Percentiles rank a stretch among this genome's conserved stretches.
Conservation (phyloP, 2,797 vertebrate species). For the Helostoma temminkii region DNA sequence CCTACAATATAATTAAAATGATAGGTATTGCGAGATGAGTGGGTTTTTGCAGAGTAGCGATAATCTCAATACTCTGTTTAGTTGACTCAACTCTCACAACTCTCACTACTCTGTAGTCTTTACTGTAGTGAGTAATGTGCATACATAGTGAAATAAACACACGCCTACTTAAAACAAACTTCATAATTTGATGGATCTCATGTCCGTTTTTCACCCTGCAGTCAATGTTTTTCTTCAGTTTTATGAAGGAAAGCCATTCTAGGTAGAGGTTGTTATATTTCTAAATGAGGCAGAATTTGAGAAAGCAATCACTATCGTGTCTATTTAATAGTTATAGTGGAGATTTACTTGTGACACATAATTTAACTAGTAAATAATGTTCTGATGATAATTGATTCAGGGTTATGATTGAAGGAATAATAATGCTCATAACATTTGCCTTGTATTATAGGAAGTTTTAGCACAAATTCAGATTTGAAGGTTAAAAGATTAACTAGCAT, state of each 20-base stretch:
- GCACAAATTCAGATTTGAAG: conserved; percentile 37
- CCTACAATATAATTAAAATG: conserved; percentile 73
- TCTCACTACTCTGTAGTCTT: conserved; percentile 8
- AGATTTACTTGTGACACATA: conserved; percentile 3
- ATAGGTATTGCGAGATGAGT: conserved; percentile 68
- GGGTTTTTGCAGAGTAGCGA: conserved; percentile 34
- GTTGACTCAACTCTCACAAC: conserved; percentile 32
- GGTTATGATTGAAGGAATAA: conserved; percentile 5
- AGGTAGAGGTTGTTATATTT: neutral
- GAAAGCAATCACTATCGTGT: conserved; percentile 12
- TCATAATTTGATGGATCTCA: conserved; percentile 19
- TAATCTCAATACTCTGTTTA: conserved; percentile 63
- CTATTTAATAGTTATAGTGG: conserved; percentile 2
- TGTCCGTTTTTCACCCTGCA: neutral
- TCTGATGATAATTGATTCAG: conserved; percentile 1
- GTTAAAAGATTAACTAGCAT: conserved; percentile 46
- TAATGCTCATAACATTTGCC: conserved; percentile 26
- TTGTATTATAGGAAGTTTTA: conserved; percentile 24
- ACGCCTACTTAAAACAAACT: conserved; percentile 29
- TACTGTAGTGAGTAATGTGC: conserved; percentile 13
- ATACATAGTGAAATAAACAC: conserved; percentile 22
- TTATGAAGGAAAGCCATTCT: conserved; percentile 9
- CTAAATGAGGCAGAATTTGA: neutral
- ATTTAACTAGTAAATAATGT: neutral
- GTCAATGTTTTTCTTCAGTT: conserved; percentile 11